Evolutionary conservation across 2,797 vertebrate species (phyloP), one percentile per base, ranked within the genome.

Genomic region (Gallinago nigripennis): DNA sequence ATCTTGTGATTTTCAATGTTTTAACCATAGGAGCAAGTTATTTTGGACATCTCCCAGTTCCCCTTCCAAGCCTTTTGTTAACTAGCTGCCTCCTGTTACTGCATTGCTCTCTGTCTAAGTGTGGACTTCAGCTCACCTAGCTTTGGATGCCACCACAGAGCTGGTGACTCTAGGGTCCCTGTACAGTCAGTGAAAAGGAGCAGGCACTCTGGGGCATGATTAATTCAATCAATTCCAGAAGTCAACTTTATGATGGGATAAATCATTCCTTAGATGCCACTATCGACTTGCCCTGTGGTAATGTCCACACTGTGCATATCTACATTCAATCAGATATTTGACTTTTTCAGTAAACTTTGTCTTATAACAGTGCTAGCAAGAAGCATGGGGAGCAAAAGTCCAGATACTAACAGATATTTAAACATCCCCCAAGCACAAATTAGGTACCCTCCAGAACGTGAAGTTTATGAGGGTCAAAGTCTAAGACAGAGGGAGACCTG

Each of bases 1-100:
- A 64, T 68, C 64, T 71, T 68, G 11, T 61, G n/a, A 86, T 73
- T 92, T 11, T 48, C 82, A 37, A 30, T 16, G 16, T 68, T 95
- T 20, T 11, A 17, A n/a, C n/a, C 46, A 9, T 11, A 21, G 56
- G 7, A 79, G 16, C 3, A 45, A 63, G 39, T 57, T 69, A 8
- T 35, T 27, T 28, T 50, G 27, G 69, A 20, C 23, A 16, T 53
- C 16, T 69, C 35, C 35, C 61, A n/a, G 4, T 65, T 82, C 12
- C 28, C 11, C 16, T 85, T 75, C 30, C 15, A 83, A 85, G 8
- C 4, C 60, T 79, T 46, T 66, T 58, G 17, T 24, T 48, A 68
- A 51, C 48, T 86, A 61, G 21, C 28, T 45, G 45, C 31, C 20
- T 51, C 6, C 53, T 75, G 15, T 54, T 57, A 78, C n/a, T 70